Percentiles rank a stretch among this genome's conserved stretches.
phyloP scores from a whole-genome alignment of 2,113 vertebrate genomes.

The Muntiacus reevesi region DNA sequence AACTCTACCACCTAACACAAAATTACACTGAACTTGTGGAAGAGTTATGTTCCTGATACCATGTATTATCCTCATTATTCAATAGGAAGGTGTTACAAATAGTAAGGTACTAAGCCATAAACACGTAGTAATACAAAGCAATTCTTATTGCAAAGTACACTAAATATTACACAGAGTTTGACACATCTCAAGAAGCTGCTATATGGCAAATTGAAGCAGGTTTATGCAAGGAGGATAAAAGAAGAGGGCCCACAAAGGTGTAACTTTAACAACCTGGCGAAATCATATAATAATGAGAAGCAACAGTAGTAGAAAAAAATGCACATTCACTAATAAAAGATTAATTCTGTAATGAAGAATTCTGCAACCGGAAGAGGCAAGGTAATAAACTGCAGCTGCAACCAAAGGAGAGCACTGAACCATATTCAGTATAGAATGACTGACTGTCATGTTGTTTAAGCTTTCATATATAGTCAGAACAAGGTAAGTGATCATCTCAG shows the following conservation, averaged over 20 bases:
- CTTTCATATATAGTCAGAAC: neutral
- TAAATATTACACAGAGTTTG: neutral
- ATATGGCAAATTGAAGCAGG: neutral
- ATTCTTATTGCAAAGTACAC: neutral
- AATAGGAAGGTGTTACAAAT: neutral
- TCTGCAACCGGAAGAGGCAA: neutral
- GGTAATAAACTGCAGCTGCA: neutral
- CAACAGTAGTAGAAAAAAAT: neutral
- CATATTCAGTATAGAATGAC: neutral
- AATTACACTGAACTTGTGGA: neutral
- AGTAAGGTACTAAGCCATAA: neutral
- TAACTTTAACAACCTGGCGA: neutral
- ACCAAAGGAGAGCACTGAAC: neutral
- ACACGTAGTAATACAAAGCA: neutral
- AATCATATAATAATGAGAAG: neutral
- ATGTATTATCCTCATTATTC: neutral
- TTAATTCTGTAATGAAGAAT: slow-evolving; percentile 6
- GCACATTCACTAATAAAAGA: neutral
- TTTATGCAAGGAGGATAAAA: neutral
- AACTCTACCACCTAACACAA: neutral
- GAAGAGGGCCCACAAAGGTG: neutral
- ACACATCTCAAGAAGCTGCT: neutral
- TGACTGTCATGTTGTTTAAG: neutral
- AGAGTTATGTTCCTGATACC: neutral
- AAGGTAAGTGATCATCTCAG: neutral